Percentiles rank a stretch among this genome's conserved stretches.
These are phyloP conservation scores for Chaetophractus vellerosus DNA, from an alignment of 2,797 vertebrate genomes.

Conservation along the genomic window DNA sequence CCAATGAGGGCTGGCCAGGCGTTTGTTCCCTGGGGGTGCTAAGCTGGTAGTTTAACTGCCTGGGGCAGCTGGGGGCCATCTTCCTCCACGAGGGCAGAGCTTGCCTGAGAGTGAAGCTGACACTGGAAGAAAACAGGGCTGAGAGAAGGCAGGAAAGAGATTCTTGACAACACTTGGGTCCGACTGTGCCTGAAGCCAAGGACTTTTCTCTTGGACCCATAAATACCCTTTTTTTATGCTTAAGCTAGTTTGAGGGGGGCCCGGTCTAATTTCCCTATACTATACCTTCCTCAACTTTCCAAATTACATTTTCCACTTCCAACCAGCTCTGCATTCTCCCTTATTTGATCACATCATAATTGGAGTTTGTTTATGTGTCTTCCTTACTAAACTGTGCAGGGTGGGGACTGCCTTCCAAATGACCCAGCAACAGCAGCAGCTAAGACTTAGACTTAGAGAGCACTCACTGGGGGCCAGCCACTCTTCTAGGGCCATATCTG, in stretches of 20 bases:
- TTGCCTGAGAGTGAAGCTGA: background rate
- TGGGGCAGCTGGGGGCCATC: background rate
- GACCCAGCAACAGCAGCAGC: background rate
- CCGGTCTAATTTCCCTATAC: background rate
- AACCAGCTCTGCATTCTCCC: background rate
- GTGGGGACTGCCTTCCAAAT: background rate
- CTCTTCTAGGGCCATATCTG: background rate
- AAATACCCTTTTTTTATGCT: background rate
- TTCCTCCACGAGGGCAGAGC: background rate
- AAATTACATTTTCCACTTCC: background rate
- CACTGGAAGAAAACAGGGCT: background rate
- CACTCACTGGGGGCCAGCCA: too few species aligned
- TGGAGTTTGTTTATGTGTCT: background rate
- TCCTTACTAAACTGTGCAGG: background rate
- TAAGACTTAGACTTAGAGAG: background rate
- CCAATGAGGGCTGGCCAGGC: background rate
- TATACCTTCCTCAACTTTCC: background rate
- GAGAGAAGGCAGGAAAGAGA: too few species aligned
- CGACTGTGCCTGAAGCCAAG: background rate
- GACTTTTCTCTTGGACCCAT: background rate
- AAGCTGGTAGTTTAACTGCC: background rate
- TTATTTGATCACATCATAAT: background rate
- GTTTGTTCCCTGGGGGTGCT: background rate
- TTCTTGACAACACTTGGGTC: background rate
- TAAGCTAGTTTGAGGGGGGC: background rate